Percentiles rank a stretch among this genome's conserved stretches.
Conservation (phyloP, 2,797 vertebrate genomes). For the Coccyzus lansbergi region DNA sequence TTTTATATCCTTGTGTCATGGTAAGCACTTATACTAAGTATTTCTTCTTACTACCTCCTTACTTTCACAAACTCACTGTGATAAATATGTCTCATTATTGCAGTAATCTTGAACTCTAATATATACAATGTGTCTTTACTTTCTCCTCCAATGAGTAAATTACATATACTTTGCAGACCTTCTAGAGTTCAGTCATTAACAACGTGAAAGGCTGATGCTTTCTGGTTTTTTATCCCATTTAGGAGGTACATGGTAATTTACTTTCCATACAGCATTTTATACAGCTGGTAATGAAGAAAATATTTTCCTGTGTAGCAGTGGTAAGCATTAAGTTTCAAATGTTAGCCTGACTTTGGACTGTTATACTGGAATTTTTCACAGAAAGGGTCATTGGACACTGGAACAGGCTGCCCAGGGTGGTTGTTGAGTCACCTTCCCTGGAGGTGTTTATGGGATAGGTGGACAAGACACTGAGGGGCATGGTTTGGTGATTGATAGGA, state of each 20-base stretch:
- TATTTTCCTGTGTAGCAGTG: too few relatives aligned
- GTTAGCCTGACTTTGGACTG: too few relatives aligned
- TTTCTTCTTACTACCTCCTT: background rate
- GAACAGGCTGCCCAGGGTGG: too few relatives aligned
- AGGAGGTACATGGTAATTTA: background rate
- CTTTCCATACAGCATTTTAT: too few relatives aligned
- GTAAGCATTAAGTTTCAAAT: too few relatives aligned
- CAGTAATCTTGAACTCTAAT: background rate
- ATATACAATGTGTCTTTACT: background rate
- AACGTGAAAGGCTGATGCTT: background rate
- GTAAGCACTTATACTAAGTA: background rate
- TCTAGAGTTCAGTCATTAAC: background rate
- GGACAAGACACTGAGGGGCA: too few relatives aligned
- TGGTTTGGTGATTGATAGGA: too few relatives aligned
- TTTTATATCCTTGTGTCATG: background rate
- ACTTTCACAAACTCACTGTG: background rate
- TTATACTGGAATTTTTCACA: too few relatives aligned
- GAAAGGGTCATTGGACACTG: too few relatives aligned
- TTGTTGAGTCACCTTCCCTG: too few relatives aligned
- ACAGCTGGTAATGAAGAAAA: too few relatives aligned
- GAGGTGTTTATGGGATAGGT: too few relatives aligned
- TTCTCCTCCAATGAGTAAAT: background rate
- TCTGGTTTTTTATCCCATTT: background rate
- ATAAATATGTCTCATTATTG: background rate
- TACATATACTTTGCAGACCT: background rate